Evolutionary conservation across 2,888 invertebrate genomes (phyloP), one percentile per base, ranked within the genome.

Genomic region (Sarcophaga rosellei): DNA sequence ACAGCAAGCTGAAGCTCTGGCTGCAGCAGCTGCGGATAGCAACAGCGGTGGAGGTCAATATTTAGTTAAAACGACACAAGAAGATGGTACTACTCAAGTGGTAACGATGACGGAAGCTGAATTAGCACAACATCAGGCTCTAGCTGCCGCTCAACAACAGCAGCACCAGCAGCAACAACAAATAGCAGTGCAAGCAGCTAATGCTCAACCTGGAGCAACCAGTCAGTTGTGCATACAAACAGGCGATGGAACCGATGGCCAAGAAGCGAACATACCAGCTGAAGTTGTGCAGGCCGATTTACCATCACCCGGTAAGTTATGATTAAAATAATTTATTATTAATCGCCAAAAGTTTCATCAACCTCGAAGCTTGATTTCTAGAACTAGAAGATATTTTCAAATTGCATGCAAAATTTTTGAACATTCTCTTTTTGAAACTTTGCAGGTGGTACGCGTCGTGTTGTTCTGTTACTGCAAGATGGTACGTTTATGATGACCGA

Each of bases 401-500:
- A 10, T 35, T 35, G 1, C 35, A 8, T 35, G 10, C 1, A 10
- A 35, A 8, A 35, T 35, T 35, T 35, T 35, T 35, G 0, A 35
- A 35, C 35, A 35, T 35, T 35, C 8, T 10, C 8, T 35, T 35
- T 8, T 35, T 35, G 8, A 35, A 35, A 35, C n/a, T 81, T 87
- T 88, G 0, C 23, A 97, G 97, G 97, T 92, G 97, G 97, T 81
- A 97, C 97, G 23, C 94, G 97, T 90, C 95, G 97, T 92, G 97
- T 97, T 23, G 97, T 97, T 10, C 94, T 97, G n/a, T 94, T 97
- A 90, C 94, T 97, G 89, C 97, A 97, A 11, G 97, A 97, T 92
- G 97, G 97, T 87, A 97, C 96, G 90, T 94, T 97, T 85, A 97
- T 97, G 94, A 96, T 97, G 95, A 97, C 97, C 8, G 97, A 97